Percentiles rank a stretch among this genome's conserved stretches.
Evolutionary conservation across 2,888 invertebrate species (phyloP).

Genomic region (Hirudinaria manillensis): DNA sequence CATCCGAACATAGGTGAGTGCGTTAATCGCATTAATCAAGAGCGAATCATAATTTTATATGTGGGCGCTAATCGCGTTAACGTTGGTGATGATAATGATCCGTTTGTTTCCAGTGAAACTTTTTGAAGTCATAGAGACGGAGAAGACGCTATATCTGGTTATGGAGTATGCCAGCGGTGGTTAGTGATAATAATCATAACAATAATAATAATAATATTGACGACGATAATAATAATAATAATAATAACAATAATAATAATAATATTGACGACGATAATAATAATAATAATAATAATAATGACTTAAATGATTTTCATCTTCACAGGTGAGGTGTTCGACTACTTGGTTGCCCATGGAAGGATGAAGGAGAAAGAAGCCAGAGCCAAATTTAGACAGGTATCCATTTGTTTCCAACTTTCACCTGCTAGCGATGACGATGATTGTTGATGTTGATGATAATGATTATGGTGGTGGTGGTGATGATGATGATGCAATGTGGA

Average conservation of each 20-base stretch:
- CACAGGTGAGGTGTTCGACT: conserved; percentile 88
- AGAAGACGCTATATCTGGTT: conserved; percentile 97
- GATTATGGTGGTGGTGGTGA: background rate
- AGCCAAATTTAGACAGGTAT: conserved; percentile 77
- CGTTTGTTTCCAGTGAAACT: conserved; percentile 51
- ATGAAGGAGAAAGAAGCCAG: conserved; percentile 91
- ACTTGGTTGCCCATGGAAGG: conserved; percentile 72
- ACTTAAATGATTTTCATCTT: background rate
- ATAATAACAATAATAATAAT: background rate
- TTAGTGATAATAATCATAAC: conserved; percentile 42
- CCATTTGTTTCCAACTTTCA: background rate
- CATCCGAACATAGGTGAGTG: conserved; percentile 40
- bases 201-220: background rate
- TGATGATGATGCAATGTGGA: conserved; percentile 8
- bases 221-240: background rate
- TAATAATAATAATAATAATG: background rate
- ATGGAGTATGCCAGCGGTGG: conserved; percentile 99
- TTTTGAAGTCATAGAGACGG: conserved; percentile 99
- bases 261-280: background rate
- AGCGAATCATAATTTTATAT: no score
- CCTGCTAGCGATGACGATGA: background rate
- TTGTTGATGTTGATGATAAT: conserved; percentile 14
- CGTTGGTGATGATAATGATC: no score
- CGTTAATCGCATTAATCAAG: background rate
- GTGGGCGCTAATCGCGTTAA: no score